These are phyloP conservation scores for Molossus alvarezi DNA, from an alignment of 2,797 vertebrate species.

Conservation along the genomic window DNA sequence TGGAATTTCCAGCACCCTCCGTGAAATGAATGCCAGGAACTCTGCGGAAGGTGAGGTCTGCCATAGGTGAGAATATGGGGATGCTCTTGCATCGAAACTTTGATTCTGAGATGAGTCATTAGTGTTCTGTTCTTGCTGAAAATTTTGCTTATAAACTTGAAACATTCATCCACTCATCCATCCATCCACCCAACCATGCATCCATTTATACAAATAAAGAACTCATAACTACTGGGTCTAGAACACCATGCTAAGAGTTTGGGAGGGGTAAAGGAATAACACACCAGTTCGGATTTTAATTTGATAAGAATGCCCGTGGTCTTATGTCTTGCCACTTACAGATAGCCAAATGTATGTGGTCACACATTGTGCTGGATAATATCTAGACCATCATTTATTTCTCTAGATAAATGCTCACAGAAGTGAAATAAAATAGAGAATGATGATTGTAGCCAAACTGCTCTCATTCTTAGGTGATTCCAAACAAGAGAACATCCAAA, in stretches of 20 bases:
- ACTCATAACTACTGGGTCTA: not conserved
- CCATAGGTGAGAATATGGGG: not conserved
- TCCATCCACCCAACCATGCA: not conserved
- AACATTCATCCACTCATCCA: not conserved
- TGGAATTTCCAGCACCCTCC: not conserved
- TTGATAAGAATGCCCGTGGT: not conserved
- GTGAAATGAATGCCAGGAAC: not conserved
- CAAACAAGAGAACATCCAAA: not conserved
- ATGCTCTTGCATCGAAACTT: not conserved
- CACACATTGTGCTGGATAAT: not conserved
- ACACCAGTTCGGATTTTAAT: not conserved
- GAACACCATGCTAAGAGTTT: not conserved
- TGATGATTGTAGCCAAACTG: not conserved
- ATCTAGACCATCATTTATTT: not conserved
- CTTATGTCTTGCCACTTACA: not conserved
- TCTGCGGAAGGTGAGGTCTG: not conserved
- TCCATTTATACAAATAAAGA: not conserved
- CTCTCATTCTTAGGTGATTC: not conserved
- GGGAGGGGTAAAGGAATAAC: not conserved
- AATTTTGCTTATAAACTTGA: slow-evolving; percentile 25
- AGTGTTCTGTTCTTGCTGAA: not conserved
- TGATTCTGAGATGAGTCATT: not conserved
- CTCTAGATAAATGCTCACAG: not conserved
- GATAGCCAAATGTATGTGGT: slow-evolving; percentile 5
- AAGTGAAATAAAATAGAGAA: slow-evolving; percentile 1